Conservation (phyloP, 2,113 vertebrate species). For the Hipposideros armiger region DNA sequence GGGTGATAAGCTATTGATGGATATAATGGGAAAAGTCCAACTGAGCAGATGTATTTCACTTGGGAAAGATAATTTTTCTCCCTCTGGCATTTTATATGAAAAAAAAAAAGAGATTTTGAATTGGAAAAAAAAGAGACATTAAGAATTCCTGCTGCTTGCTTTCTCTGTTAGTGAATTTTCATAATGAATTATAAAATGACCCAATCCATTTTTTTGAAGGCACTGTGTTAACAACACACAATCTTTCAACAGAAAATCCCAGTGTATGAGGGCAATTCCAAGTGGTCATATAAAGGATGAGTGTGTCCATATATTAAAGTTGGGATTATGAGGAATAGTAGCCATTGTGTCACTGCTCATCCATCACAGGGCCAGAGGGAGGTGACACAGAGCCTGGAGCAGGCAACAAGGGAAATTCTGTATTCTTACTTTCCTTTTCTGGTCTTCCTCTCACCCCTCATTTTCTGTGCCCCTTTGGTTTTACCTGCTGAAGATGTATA, state of each 20-base stretch:
- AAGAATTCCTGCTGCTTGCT: slow-evolving; percentile 12
- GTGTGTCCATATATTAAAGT: not conserved
- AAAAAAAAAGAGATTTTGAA: slow-evolving; percentile 36
- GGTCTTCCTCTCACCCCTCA: not conserved
- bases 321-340: not conserved
- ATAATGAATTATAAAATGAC: slow-evolving; percentile 39
- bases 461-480: not conserved
- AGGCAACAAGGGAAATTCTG: not conserved
- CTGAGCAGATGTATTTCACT: slow-evolving; percentile 47
- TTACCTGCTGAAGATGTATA: not conserved
- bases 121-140: slow-evolving; percentile 9
- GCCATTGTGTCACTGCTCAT: not conserved
- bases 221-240: not conserved
- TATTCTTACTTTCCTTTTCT: not conserved
- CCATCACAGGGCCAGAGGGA: not conserved
- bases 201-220: slow-evolving; percentile 39
- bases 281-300: not conserved
- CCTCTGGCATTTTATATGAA: slow-evolving; percentile 39
- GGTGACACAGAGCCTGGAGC: not conserved
- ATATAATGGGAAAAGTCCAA: slow-evolving; percentile 38
- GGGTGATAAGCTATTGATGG: slow-evolving; percentile 42
- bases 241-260: slow-evolving; percentile 15
- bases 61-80: slow-evolving; percentile 47
- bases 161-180: slow-evolving; percentile 53
- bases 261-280: not conserved